Base-by-base conservation (phyloP, 2,113 vertebrate genomes). In the Etia nguti region DNA sequence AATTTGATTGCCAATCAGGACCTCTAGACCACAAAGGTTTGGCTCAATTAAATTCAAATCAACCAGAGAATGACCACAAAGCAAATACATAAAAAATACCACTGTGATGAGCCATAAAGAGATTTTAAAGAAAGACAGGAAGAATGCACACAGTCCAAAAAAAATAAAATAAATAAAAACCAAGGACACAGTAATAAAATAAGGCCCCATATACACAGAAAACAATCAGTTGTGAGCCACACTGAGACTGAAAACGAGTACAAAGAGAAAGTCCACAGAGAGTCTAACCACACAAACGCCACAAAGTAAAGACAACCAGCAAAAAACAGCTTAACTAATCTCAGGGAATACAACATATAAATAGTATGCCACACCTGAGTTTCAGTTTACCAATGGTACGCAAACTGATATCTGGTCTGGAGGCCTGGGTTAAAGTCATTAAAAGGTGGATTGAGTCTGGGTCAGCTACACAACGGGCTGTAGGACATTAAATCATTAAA, bases 71-170 rank as follows among this genome's bases (percentile, higher is more conserved):
- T 26, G 41, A 73, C 38, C 68, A 26, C 36, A 29, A 73, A 83
- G 11, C 31, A 83, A 52, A n/a, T n/a, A n/a, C n/a, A n/a, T n/a
- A n/a, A 41, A 20, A 26, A 18, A 41, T 12, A 20, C 0, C 24
- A n/a, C 16, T 48, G 70, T 77, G 16, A 20, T 77, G 43, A 31
- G 0, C 9, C 18, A 79, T n/a, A 54, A 79, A 55, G 29, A 36
- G 0, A 1, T 34, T 54, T 10, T 22, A 55, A 70, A 24, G 34
- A 26, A 70, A 70, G 34, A 38, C 34, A 38, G 20, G 20, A 4
- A 70, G 22, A 26, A 16, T 16, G 8, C 38, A 73, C 65, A 46
- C 13, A 10, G 36, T 65, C 60, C 68, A 73, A 26, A 73, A 46
- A 26, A 46, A 70, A 70, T 4, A 46, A 46, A 46, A 15, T 22